Conservation (phyloP, 2,888 invertebrate genomes). For the Diarsia dahlii region DNA sequence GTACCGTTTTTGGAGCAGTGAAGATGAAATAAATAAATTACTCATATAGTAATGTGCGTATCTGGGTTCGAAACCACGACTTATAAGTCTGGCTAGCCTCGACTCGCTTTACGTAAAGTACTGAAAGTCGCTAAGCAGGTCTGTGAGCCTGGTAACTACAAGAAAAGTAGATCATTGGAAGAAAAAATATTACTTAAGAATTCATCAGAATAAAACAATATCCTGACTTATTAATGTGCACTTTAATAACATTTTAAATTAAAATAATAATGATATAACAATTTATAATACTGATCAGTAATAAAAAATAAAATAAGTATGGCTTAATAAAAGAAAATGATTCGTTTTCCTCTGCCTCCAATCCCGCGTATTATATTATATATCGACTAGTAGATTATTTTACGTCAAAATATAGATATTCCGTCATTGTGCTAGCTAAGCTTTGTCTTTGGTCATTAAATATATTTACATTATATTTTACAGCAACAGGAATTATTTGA, state of each 20-base stretch:
- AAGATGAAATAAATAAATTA: no score
- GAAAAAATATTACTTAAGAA: background rate
- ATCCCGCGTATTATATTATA: conserved; percentile 34
- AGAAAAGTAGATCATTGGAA: background rate
- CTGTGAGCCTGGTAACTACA: background rate
- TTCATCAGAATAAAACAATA: background rate
- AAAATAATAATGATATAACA: conserved; percentile 24
- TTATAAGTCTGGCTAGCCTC: no score
- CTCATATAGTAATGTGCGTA: no score
- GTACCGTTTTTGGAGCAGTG: no score
- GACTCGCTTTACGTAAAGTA: no score
- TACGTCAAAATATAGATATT: conserved; percentile 14
- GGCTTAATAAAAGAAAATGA: conserved; percentile 3
- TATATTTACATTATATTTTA: conserved; percentile 7
- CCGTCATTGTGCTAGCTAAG: conserved; percentile 8
- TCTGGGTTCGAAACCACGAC: no score
- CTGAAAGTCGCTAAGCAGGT: background rate
- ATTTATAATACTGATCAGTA: conserved; percentile 38
- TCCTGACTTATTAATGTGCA: conserved; percentile 44
- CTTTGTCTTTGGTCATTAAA: conserved; percentile 6
- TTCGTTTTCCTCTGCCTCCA: conserved; percentile 16
- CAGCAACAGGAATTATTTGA: background rate
- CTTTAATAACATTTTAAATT: conserved; percentile 55
- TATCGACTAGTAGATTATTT: conserved; percentile 41
- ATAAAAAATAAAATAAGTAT: conserved; percentile 34